These are phyloP conservation scores for Aspiorhynchus laticeps DNA, from an alignment of 2,113 vertebrate species.

Conservation along the genomic window DNA sequence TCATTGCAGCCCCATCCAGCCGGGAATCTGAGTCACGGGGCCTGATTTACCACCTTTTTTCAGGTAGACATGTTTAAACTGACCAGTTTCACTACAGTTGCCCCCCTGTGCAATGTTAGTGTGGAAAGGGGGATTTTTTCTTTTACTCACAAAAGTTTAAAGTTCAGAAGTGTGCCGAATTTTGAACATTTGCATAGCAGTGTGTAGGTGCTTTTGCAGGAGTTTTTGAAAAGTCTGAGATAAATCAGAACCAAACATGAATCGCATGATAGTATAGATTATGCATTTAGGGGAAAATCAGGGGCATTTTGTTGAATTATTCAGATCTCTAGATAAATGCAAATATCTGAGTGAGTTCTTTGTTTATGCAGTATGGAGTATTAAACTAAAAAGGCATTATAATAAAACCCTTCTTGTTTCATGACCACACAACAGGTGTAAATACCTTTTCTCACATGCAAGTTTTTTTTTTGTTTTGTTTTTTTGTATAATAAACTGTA, in stretches of 20 bases:
- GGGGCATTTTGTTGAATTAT: not conserved
- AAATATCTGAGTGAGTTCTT: not conserved
- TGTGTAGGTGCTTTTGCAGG: not conserved
- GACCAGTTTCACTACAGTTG: too few relatives aligned
- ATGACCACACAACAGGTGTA: not conserved
- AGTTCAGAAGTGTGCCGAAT: not conserved
- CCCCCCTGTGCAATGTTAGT: not conserved
- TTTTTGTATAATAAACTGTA: not conserved
- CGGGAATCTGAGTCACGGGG: constrained; percentile 65
- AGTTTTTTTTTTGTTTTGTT: not conserved
- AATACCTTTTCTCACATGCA: not conserved
- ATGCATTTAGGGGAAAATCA: not conserved
- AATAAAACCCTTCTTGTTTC: not conserved
- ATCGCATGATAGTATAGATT: not conserved
- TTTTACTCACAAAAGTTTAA: not conserved
- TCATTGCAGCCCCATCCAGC: constrained; percentile 60
- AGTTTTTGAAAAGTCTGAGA: not conserved
- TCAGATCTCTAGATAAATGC: not conserved
- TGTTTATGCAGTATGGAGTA: not conserved
- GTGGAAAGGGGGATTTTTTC: not conserved
- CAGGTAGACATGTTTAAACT: constrained; percentile 37
- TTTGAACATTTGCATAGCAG: constrained; percentile 1
- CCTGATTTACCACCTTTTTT: constrained; percentile 42
- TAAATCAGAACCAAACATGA: not conserved
- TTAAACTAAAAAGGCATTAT: not conserved